Conservation (phyloP, 2,797 vertebrate genomes). For the Enteromius afrohamiltoni region DNA sequence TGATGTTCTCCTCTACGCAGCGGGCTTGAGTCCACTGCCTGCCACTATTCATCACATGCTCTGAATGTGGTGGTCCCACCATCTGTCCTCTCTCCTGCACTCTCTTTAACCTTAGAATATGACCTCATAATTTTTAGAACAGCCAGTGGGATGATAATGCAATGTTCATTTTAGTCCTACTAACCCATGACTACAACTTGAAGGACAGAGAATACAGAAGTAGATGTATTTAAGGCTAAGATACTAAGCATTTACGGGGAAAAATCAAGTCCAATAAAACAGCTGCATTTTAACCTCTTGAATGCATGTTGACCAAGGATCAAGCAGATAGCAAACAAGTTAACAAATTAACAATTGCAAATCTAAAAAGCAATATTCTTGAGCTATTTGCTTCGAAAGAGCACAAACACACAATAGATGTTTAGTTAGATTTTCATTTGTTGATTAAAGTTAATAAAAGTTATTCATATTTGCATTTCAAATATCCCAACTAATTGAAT, state of each 20-base stretch:
- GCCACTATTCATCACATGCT: conserved; percentile 41
- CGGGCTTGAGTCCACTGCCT: conserved; percentile 15
- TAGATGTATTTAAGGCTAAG: neutral
- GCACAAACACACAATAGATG: conserved; percentile 32
- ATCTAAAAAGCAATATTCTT: conserved; percentile 18
- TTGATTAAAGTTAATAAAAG: neutral
- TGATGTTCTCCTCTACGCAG: neutral
- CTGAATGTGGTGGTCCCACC: conserved; percentile 26
- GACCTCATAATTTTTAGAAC: conserved; percentile 37
- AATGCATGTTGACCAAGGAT: conserved; percentile 2
- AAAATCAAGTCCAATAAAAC: conserved; percentile 8
- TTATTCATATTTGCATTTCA: conserved; percentile 4
- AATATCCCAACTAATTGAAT: neutral
- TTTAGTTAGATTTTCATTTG: conserved; percentile 3
- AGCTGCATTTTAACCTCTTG: neutral
- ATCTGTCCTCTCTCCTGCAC: conserved; percentile 38
- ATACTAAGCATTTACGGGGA: neutral
- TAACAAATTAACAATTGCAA: neutral
- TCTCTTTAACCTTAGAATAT: conserved; percentile 28
- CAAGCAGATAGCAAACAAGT: conserved; percentile 1
- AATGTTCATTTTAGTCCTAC: conserved; percentile 19
- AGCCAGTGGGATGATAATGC: conserved; percentile 24
- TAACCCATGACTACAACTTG: neutral
- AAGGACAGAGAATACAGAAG: neutral
- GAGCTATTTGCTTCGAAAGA: conserved; percentile 4